These are phyloP conservation scores for Chrysomela aeneicollis DNA, from an alignment of 2,888 invertebrate species.

Conservation along the genomic window DNA sequence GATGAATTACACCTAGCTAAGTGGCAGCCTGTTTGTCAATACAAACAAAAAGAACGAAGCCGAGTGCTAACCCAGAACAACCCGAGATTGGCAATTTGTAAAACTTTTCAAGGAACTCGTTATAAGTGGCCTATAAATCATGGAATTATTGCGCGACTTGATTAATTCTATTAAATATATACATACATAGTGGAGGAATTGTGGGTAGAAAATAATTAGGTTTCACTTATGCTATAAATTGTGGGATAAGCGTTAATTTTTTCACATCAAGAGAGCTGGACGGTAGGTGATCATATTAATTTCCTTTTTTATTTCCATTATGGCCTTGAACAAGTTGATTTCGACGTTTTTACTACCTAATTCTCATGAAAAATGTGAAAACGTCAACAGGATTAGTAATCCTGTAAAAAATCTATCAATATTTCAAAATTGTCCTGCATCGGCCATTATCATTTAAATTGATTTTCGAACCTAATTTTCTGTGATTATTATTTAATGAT, in stretches of 20 bases:
- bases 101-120: slow-evolving; percentile 7
- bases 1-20: slow-evolving; percentile 10
- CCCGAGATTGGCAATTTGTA: slow-evolving; percentile 13
- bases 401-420: no score
- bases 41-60: slow-evolving; percentile 5
- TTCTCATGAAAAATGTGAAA: no score
- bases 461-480: no score
- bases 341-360: no score
- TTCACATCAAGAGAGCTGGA: neutral
- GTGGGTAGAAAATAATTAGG: slow-evolving; percentile 17
- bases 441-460: no score
- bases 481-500: no score
- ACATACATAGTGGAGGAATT: slow-evolving; percentile 5
- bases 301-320: neutral
- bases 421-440: no score
- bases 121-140: slow-evolving; percentile 6
- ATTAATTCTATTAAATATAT: slow-evolving; percentile 16
- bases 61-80: neutral
- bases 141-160: neutral
- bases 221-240: slow-evolving; percentile 12
- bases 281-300: neutral
- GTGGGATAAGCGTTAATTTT: slow-evolving; percentile 4
- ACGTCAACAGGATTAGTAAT: no score
- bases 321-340: neutral
- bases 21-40: no score